Conservation (phyloP, 2,113 vertebrate genomes). For the Thomomys bottae region DNA sequence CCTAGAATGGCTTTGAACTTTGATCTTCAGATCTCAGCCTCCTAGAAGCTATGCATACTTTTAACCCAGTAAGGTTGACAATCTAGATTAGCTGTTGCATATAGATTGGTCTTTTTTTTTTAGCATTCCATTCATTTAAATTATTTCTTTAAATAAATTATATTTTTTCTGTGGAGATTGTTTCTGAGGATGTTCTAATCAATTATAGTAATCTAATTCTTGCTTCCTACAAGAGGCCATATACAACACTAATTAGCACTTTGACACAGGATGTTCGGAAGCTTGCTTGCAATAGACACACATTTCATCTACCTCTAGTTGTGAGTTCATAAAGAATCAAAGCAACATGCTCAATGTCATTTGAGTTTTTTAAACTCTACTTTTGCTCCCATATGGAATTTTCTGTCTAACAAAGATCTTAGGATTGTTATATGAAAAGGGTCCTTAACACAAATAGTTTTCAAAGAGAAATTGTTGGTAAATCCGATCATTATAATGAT, state of each 20-base stretch:
- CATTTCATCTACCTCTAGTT: conserved; percentile 14
- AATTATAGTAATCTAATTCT: not conserved
- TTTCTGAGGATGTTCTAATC: conserved; percentile 16
- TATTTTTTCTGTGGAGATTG: conserved; percentile 1
- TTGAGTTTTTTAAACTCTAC: not conserved
- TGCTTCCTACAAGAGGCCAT: not conserved
- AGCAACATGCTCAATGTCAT: not conserved
- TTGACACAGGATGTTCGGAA: not conserved
- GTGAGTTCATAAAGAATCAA: conserved; percentile 1
- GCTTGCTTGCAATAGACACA: not conserved
- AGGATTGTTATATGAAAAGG: no score
- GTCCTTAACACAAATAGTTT: not conserved
- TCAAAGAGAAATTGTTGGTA: not conserved
- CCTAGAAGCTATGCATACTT: not conserved
- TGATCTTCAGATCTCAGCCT: no score
- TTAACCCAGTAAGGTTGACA: not conserved
- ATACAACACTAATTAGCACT: not conserved
- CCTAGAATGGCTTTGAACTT: no score
- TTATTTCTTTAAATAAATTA: not conserved
- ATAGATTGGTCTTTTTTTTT: not conserved
- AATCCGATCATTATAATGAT: not conserved
- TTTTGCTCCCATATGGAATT: not conserved
- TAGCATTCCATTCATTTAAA: not conserved
- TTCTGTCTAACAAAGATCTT: not conserved
- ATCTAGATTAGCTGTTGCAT: not conserved